Evolutionary conservation across 2,113 vertebrate species (phyloP), one percentile per base, ranked within the genome.

Genomic region (Urocolius indicus): DNA sequence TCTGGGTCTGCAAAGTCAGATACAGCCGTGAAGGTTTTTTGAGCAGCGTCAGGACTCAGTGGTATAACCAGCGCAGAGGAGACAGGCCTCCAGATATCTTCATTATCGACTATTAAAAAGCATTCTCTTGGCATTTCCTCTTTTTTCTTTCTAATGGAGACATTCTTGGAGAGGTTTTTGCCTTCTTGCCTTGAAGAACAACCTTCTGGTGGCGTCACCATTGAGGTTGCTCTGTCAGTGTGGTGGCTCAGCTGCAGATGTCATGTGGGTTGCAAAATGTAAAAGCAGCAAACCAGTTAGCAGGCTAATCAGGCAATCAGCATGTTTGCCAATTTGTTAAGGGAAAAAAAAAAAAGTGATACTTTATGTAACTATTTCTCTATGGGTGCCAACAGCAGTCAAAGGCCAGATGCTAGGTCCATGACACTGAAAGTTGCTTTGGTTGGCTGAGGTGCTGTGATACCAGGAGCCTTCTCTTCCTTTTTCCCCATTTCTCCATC

Each of bases 11-110:
- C 16, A 48, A 75, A 18, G n/a, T 48, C 11, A 16, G n/a, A 57
- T 61, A 21, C 6, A 41, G 14, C 7, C 14, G 2, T 41, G 48
- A 26, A 72, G 2, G 11, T 43, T 75, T 87, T 68, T 65, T 67
- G 13, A 36, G 30, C 15, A 38, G 16, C 0, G 0, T 5, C 23
- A 20, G 11, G 32, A 38, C 22, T 41, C 1, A 1, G 21, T 41
- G 13, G 21, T 46, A 11, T 45, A 23, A 16, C 5, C 13, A 27
- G 9, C 6, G 13, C 67, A 23, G 20, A 62, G 24, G 21, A 57
- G 51, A 45, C 21, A 29, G 7, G 9, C 26, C 5, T 27, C 3
- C 0, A 63, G 41, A 10, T 36, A 15, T 45, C 59, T 84, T 66
- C 38, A 66, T 26, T 58, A 45, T 7, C 20, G 14, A 41, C 3